Base-by-base conservation (phyloP, 2,113 vertebrate species). In the Corvus moneduloides region DNA sequence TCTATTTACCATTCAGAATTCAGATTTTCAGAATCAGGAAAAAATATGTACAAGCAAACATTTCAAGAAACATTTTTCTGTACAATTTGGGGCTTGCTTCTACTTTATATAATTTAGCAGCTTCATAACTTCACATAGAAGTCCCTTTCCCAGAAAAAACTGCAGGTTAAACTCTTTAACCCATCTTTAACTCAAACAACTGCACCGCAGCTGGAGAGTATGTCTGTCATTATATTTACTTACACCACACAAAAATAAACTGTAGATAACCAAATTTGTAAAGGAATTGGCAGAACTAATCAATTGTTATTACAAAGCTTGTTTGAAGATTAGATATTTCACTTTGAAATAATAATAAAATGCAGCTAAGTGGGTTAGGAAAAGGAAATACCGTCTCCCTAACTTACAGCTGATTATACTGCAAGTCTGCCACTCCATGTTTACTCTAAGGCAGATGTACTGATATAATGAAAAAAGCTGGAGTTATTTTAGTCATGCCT, bases 231-330 rank as follows among this genome's bases (percentile, higher is more conserved):
- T 95, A 51, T 96, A 86, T 96, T 97, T 97, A 97, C 90, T 97
- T 97, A 96, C 44, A 95, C 93, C 61, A 87, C 93, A 89, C 74
- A 90, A 93, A 95, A 96, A 95, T 90, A 96, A 97, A 98, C 97
- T 97, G 92, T 91, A 98, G 97, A 97, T 97, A 98, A 98, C 96
- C 93, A 98, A 97, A 98, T 98, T 97, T 98, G 97, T 98, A 96
- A 97, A 97, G 96, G 92, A 98, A 98, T 95, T 97, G 97, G 98
- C 97, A 98, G 97, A 98, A 98, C 97, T 96, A 98, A 98, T 98
- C 97, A 96, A 97, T 97, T 98, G 94, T 97, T 98, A 96, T 97
- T 98, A 94, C 75, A 97, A 96, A 96, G 95, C 93, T 96, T 96
- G 97, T 97, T 96, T 98, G 96, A 97, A 98, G 94, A 97, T 96